These are phyloP conservation scores for Capricornis sumatraensis DNA, from an alignment of 2,113 vertebrate genomes.

Conservation along the genomic window DNA sequence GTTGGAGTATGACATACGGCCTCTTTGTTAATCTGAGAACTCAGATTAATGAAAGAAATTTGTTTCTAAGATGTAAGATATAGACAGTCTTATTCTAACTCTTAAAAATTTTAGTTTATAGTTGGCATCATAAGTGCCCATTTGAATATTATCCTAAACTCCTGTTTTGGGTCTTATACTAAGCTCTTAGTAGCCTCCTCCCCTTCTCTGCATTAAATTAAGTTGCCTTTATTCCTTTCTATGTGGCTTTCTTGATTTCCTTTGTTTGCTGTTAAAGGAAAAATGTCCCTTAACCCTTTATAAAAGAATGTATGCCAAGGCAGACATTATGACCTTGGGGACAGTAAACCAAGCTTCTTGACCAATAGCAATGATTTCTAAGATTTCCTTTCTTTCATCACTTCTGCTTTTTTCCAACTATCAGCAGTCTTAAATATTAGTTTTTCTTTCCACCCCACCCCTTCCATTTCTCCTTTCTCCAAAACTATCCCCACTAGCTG, in stretches of 20 bases:
- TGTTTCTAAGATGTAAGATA: background rate
- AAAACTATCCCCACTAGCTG: background rate
- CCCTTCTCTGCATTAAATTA: background rate
- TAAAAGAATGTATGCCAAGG: background rate
- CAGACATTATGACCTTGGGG: background rate
- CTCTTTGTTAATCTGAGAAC: slow-evolving; percentile 3
- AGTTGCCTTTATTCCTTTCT: background rate
- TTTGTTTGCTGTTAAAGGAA: background rate
- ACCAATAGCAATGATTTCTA: background rate
- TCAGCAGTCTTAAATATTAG: background rate
- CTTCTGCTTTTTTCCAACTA: slow-evolving; percentile 17
- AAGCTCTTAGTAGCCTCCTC: background rate
- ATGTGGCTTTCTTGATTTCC: background rate
- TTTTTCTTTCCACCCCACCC: background rate
- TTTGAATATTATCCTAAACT: background rate
- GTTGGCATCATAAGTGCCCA: background rate
- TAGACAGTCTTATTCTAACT: background rate
- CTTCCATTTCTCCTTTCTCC: background rate
- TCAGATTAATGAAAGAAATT: background rate
- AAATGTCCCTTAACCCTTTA: background rate
- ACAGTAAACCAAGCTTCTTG: slow-evolving; percentile 11
- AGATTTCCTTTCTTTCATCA: slow-evolving; percentile 41
- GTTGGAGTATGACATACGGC: background rate
- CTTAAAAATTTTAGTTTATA: background rate
- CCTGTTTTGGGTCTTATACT: background rate